These are phyloP conservation scores for Drosophila lutescens DNA, from an alignment of 2,888 invertebrate species.

Conservation along the genomic window DNA sequence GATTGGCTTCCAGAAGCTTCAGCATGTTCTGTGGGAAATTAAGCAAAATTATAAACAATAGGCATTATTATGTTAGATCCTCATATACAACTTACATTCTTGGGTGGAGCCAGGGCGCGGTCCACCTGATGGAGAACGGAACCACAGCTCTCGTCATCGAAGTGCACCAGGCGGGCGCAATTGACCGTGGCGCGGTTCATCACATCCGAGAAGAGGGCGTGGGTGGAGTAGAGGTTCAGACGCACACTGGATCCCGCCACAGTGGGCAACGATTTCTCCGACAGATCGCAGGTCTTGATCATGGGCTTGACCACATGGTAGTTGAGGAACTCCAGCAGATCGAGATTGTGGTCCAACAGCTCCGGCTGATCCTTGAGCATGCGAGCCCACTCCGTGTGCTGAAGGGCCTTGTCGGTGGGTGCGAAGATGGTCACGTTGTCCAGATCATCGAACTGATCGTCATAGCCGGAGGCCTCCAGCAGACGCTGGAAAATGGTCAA, in stretches of 20 bases:
- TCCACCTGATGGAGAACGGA: constrained; percentile 88
- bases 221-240: constrained; percentile 87
- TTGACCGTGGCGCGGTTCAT: constrained; percentile 88
- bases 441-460: constrained; percentile 86
- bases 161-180: constrained; percentile 87
- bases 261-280: constrained; percentile 86
- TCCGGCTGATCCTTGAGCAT: constrained; percentile 82
- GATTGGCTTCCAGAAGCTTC: constrained; percentile 80
- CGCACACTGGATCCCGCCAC: constrained; percentile 85
- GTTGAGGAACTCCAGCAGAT: constrained; percentile 86
- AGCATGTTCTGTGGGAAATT: constrained; percentile 73
- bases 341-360: constrained; percentile 81
- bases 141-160: constrained; percentile 88
- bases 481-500: constrained; percentile 86
- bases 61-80: too few species aligned
- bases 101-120: constrained; percentile 85
- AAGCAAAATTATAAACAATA: background rate
- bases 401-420: constrained; percentile 88
- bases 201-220: constrained; percentile 86
- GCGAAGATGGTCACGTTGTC: constrained; percentile 88
- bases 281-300: constrained; percentile 86
- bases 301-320: constrained; percentile 87
- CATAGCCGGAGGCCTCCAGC: constrained; percentile 86
- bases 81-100: constrained; percentile 61
- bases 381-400: constrained; percentile 83